Evolutionary conservation across 2,888 invertebrate genomes (phyloP), one percentile per base, ranked within the genome.

Genomic region (Timema cristinae): DNA sequence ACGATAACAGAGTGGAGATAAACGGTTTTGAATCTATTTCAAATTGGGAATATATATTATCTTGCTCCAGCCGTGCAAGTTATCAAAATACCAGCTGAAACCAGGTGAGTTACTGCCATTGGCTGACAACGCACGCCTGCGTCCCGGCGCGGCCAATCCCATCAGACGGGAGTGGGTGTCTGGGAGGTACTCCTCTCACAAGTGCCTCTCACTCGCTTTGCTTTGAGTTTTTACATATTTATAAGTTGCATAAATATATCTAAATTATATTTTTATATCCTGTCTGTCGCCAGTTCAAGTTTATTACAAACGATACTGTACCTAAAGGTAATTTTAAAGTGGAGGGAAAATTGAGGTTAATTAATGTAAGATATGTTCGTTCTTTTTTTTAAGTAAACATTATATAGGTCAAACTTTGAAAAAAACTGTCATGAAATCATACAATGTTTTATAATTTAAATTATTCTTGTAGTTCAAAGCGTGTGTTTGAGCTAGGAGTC

Each of bases 91-190:
- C 48, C 48, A 48, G 63, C 63, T 63, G 63, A 48, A 32, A 48
- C 32, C 63, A 70, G 66, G 70, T 68, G 68, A 56, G 67, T 70
- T 69, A 59, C 69, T 50, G 16, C 63, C 63, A 72, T 72, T 72
- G 72, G 72, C 56, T 59, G 69, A 13, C 47, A 15, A 50, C 59
- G 67, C 56, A 69, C 72, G 72, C 72, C 49, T 67, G 72, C 72
- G 72, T 72, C 56, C 66, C 10, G 51, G 15, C 66, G 9, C 66
- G 54, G 50, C 72, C 72, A 72, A 72, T 72, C 66, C 32, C 48
- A 61, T 56, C 61, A 63, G 68, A 68, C 68, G 68, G 47, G 63
- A 63, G 61, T 47, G 63, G 63, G 63, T 48, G 63, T 48, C 68
- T 47, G 68, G 71, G 68, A 68, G 68, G 63, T 63, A 47, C 63